These are phyloP conservation scores for Uria lomvia DNA, from an alignment of 2,113 vertebrate genomes.

Conservation along the genomic window DNA sequence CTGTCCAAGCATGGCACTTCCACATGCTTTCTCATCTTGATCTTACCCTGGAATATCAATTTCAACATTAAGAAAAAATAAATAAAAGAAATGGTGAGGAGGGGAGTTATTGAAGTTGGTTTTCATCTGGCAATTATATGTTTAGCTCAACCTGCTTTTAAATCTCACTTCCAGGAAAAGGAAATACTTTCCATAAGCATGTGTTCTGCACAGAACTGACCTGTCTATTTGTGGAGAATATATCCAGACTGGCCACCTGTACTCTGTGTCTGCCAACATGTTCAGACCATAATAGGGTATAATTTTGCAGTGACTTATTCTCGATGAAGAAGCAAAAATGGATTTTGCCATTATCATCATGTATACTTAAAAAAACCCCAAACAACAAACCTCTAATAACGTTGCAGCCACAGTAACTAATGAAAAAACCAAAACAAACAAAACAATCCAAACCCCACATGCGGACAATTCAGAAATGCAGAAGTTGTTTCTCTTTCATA, in stretches of 20 bases:
- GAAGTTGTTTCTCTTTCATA: not conserved
- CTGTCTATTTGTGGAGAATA: not conserved
- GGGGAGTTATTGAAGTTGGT: not conserved
- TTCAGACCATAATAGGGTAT: not conserved
- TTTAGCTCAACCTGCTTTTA: not conserved
- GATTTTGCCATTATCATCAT: not conserved
- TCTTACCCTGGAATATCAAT: not conserved
- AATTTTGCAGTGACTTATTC: not conserved
- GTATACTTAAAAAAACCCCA: conserved; percentile 1
- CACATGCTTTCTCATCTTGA: not conserved
- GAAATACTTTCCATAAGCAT: not conserved
- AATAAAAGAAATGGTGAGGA: not conserved
- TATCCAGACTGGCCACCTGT: not conserved
- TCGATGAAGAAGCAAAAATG: not conserved
- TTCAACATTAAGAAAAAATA: not conserved
- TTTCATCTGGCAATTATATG: not conserved
- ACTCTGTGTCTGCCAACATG: not conserved
- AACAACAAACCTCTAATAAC: not conserved
- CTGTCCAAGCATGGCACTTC: not conserved
- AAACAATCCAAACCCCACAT: no score
- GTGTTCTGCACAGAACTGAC: not conserved
- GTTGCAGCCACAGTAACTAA: not conserved
- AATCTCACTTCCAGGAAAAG: not conserved
- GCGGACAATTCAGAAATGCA: not conserved
- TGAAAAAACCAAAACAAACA: no score